These are phyloP conservation scores for Drosophila demipolita DNA, from an alignment of 2,888 invertebrate species.

Conservation along the genomic window DNA sequence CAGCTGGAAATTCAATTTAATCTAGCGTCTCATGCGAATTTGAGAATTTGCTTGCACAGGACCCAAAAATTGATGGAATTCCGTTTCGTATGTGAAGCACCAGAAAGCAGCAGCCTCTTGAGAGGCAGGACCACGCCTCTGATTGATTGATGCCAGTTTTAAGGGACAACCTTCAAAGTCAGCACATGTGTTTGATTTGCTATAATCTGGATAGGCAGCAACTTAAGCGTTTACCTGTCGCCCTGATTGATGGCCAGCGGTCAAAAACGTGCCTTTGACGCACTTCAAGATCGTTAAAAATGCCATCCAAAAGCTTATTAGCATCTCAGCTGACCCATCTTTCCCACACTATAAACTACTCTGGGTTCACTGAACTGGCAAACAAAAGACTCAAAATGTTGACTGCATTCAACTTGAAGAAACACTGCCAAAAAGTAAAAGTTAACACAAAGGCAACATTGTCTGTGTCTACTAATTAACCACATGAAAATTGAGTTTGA, in stretches of 20 bases:
- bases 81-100: conserved; percentile 29
- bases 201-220: conserved; percentile 1
- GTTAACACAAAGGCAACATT: conserved; percentile 31
- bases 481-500: conserved; percentile 38
- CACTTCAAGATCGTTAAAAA: conserved; percentile 57
- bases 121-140: conserved; percentile 25
- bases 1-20: conserved; percentile 57
- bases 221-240: conserved; percentile 50
- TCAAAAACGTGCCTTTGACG: conserved; percentile 44
- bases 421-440: conserved; percentile 19
- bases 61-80: conserved; percentile 67
- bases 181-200: conserved; percentile 12
- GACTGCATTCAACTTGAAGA: conserved; percentile 12
- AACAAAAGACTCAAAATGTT: conserved; percentile 30
- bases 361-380: conserved; percentile 66
- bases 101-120: not conserved
- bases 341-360: not conserved
- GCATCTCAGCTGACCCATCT: conserved; percentile 11
- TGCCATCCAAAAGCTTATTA: conserved; percentile 33
- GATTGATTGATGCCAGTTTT: conserved; percentile 62
- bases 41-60: conserved; percentile 59
- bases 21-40: conserved; percentile 61
- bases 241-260: conserved; percentile 68
- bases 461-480: conserved; percentile 60
- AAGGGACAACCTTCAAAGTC: conserved; percentile 28